phyloP scores from a whole-genome alignment of 2,113 vertebrate genomes.

The Indicator maculatus region DNA sequence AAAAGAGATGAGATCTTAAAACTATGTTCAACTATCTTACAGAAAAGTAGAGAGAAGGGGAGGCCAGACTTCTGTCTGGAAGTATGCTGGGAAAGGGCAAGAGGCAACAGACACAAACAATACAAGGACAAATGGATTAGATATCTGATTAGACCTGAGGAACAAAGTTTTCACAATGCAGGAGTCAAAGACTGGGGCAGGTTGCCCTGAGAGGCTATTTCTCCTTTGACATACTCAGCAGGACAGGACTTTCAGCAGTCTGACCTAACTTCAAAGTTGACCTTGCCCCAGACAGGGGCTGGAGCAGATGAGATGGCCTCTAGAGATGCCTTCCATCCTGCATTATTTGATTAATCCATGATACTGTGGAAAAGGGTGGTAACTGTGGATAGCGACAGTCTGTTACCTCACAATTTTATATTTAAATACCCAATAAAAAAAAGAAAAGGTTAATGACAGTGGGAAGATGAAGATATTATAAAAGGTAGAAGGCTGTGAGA shows the following conservation, averaged over 20 bases:
- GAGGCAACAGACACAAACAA: background rate
- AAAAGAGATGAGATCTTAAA: background rate
- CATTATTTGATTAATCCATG: background rate
- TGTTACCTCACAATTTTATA: background rate
- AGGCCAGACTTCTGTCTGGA: background rate
- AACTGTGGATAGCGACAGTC: background rate
- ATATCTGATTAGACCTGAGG: background rate
- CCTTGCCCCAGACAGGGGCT: accelerated
- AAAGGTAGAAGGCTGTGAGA: background rate
- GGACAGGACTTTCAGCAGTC: background rate
- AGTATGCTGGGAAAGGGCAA: background rate
- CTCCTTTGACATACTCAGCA: background rate
- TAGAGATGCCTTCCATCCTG: background rate
- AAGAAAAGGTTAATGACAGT: background rate
- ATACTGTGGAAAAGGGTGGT: background rate
- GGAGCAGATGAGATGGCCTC: background rate
- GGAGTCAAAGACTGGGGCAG: background rate
- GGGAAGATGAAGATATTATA: background rate
- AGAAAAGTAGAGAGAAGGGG: background rate
- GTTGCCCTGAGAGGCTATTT: background rate
- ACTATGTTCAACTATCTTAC: background rate
- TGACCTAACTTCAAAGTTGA: background rate
- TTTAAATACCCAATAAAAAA: background rate
- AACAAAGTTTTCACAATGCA: background rate
- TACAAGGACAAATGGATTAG: background rate